Evolutionary conservation across 2,113 vertebrate genomes (phyloP), one percentile per base, ranked within the genome.

Genomic region (Lipophrys pholis): DNA sequence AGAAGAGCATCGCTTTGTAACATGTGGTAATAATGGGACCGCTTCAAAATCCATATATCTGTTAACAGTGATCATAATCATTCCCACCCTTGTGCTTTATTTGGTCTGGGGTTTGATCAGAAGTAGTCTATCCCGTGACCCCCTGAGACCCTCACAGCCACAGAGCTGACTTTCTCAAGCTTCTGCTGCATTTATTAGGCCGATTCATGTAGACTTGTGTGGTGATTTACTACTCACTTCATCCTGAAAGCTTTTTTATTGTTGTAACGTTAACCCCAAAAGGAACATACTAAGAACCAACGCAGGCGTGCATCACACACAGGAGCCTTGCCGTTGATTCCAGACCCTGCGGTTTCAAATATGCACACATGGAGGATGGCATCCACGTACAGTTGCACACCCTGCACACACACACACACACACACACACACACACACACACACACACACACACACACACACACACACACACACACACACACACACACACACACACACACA

Each of bases 191-290:
- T 91, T 87, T 92, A 91, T 87, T 90, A 87, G 84, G 59, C 54
- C 14, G 46, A 69, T 80, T 89, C 85, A 88, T 76, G 50, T 43
- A 73, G 80, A 89, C 74, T 64, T 72, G 66, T 57, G 81, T 63
- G 53, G 66, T 85, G 89, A 93, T 93, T 92, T 94, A 93, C 80
- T 84, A 63, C 84, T 70, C 68, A 72, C 88, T 81, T 87, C 85
- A 86, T 87, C 90, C 86, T 92, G 87, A 93, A 93, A 93, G 86
- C 89, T 92, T 92, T 93, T 93, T 92, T 92, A 93, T 90, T 90
- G 89, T 90, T 89, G 88, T 86, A 93, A 90, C 73, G 87, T 90
- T 92, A 92, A 92, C 89, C 91, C 78, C 71, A 65, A 82, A 86
- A 86, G 4, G 80, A 91, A 89, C 84, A 84, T 72, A 67, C 78